Percentiles rank a stretch among this genome's conserved stretches.
Conservation (phyloP, 2,113 vertebrate species). For the Mungos mungo region DNA sequence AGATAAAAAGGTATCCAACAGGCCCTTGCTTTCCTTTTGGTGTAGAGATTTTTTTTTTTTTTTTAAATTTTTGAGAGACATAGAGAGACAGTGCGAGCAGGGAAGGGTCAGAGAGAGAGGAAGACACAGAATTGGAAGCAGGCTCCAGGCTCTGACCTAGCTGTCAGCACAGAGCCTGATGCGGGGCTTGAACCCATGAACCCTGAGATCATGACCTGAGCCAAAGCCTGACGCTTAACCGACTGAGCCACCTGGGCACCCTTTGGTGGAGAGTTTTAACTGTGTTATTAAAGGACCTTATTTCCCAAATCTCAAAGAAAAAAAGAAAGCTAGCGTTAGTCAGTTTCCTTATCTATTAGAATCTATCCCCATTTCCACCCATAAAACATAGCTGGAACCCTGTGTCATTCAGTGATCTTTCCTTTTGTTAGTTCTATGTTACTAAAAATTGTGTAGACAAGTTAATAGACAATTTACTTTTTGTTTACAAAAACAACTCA, state of each 20-base stretch:
- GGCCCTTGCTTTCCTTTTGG: background rate
- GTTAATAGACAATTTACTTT: slow-evolving; percentile 45
- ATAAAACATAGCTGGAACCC: background rate
- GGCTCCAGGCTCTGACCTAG: too few relatives aligned
- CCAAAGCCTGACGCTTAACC: too few relatives aligned
- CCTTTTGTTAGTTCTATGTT: background rate
- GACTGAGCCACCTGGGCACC: too few relatives aligned
- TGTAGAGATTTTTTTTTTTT: background rate
- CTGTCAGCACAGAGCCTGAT: too few relatives aligned
- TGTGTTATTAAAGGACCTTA: background rate
- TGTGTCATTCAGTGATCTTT: background rate
- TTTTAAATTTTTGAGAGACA: too few relatives aligned
- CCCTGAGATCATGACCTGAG: too few relatives aligned
- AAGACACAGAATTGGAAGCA: too few relatives aligned
- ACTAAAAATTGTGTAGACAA: background rate
- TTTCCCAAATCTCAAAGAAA: background rate
- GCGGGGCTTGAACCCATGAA: too few relatives aligned
- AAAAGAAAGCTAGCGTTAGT: background rate
- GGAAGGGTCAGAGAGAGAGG: too few relatives aligned
- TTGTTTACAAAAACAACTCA: slow-evolving; percentile 59
- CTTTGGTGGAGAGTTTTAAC: background rate
- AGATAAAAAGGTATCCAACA: background rate
- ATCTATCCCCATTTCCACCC: background rate
- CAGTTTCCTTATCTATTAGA: background rate
- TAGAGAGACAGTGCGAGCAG: too few relatives aligned